phyloP scores from a whole-genome alignment of 2,797 vertebrate genomes.

The Pitangus sulphuratus region DNA sequence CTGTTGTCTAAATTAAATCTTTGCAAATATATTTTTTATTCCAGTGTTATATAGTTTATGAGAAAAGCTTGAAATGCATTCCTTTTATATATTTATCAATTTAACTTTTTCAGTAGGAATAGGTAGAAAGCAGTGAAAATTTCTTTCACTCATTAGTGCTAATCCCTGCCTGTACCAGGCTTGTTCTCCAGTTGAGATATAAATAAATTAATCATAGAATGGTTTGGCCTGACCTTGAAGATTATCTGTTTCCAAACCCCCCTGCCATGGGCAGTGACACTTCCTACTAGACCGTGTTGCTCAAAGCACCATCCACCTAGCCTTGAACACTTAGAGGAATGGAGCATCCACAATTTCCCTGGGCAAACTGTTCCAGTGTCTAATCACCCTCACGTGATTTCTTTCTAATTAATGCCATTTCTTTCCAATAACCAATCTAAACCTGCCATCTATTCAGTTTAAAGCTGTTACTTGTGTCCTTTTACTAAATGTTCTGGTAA shows the following conservation, averaged over 20 bases:
- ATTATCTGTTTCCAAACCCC: not conserved
- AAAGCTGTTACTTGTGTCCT: not conserved
- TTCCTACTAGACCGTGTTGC: fast-evolving
- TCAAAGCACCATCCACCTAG: not conserved
- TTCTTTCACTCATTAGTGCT: not conserved
- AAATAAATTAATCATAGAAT: not conserved
- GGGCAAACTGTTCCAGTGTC: not conserved
- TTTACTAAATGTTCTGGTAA: not conserved
- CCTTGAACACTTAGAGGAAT: not conserved
- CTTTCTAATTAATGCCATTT: not conserved
- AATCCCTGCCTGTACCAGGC: not conserved
- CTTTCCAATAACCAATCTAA: not conserved
- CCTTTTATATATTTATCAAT: not conserved
- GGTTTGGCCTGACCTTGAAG: not conserved
- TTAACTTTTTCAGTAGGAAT: not conserved
- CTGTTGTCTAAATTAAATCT: not conserved
- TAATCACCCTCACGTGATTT: not conserved
- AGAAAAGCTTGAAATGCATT: not conserved
- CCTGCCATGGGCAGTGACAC: no score
- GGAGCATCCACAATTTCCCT: not conserved
- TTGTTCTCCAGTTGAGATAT: not conserved
- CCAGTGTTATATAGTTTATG: not conserved
- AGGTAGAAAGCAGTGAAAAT: not conserved
- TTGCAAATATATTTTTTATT: not conserved
- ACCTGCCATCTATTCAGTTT: not conserved